Conservation (phyloP, 2,888 invertebrate species). For the Phania funesta region DNA sequence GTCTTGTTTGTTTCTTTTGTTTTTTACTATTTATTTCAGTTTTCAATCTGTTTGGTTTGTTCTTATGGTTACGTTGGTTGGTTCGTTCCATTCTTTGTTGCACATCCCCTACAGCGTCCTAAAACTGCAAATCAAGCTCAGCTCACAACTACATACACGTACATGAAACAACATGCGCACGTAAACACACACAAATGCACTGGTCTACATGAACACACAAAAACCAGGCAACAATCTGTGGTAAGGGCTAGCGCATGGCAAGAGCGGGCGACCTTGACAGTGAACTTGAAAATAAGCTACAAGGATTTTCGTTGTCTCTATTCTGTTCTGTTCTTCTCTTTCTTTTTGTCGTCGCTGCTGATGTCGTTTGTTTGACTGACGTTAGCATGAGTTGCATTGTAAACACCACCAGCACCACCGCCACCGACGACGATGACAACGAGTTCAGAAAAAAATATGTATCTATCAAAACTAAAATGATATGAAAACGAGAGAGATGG, state of each 20-base stretch:
- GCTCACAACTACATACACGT: neutral
- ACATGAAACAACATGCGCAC: constrained; percentile 20
- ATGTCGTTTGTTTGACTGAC: constrained; percentile 46
- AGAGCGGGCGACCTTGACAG: constrained; percentile 89
- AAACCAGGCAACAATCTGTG: constrained; percentile 57
- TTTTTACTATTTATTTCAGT: neutral
- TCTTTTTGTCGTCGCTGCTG: constrained; percentile 44
- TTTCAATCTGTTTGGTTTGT: constrained; percentile 4
- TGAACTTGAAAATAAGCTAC: constrained; percentile 86
- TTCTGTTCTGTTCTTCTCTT: constrained; percentile 41
- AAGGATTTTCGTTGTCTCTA: constrained; percentile 74
- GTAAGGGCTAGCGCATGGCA: constrained; percentile 77
- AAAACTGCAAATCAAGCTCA: constrained; percentile 30
- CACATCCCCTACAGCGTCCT: constrained; percentile 1
- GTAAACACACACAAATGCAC: neutral
- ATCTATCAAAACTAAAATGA: constrained; percentile 52
- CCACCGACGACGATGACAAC: constrained; percentile 14
- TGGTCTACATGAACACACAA: neutral
- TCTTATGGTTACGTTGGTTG: constrained; percentile 10
- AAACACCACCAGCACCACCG: constrained; percentile 34
- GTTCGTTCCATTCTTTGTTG: constrained; percentile 10
- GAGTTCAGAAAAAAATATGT: constrained; percentile 44
- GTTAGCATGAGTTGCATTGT: constrained; percentile 57
- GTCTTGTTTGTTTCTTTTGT: constrained; percentile 5
- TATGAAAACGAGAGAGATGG: constrained; percentile 18